Evolutionary conservation across 2,797 vertebrate species (phyloP).

Genomic region (Onychomys arenicola): DNA sequence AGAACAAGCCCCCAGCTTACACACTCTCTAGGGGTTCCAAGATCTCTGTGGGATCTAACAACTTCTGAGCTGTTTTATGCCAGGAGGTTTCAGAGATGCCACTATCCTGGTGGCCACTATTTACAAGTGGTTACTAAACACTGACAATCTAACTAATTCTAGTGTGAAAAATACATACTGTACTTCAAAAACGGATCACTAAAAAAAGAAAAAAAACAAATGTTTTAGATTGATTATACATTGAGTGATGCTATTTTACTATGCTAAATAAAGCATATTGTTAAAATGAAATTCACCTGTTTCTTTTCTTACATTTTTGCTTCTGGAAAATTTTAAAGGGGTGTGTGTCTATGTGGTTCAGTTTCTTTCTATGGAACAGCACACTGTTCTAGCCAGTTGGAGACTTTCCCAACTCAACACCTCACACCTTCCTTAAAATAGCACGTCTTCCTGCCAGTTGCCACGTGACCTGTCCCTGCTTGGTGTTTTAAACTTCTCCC

Average conservation of each 20-base stretch:
- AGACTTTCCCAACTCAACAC: not conserved
- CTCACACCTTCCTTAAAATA: conserved; percentile 16
- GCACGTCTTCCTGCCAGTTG: not conserved
- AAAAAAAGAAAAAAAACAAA: not conserved
- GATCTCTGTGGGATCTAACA: not conserved
- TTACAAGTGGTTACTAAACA: not conserved
- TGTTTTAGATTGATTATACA: not conserved
- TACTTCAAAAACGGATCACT: not conserved
- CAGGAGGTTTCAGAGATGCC: not conserved
- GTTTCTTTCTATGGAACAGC: not conserved
- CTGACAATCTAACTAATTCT: not conserved
- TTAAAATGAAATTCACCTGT: conserved; percentile 1
- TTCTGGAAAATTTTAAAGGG: conserved; percentile 5
- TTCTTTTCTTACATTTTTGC: not conserved
- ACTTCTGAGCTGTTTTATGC: not conserved
- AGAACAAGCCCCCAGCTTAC: not conserved
- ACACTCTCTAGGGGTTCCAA: not conserved
- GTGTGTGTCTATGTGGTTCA: not conserved
- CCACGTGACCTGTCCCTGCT: not conserved
- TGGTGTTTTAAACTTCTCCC: not conserved
- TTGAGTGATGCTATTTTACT: not conserved
- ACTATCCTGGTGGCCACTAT: not conserved
- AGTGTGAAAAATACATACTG: not conserved
- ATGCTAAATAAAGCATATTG: not conserved
- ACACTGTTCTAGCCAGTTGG: not conserved